phyloP scores from a whole-genome alignment of 2,113 vertebrate genomes.

The Pedetes capensis region DNA sequence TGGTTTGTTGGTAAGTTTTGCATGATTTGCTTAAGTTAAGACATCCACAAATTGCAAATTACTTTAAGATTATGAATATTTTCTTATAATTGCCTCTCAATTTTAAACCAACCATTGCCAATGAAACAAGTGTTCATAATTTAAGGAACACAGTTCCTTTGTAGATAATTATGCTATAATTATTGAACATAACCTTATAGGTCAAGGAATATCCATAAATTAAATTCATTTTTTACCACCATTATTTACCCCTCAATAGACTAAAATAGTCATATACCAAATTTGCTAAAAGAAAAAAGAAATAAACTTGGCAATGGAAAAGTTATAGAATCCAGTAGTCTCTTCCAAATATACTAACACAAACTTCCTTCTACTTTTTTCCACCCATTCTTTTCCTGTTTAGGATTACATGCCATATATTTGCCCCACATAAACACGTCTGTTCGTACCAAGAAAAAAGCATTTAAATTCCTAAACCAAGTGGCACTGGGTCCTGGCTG shows the following conservation, averaged over 20 bases:
- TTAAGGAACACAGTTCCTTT: conserved; percentile 2
- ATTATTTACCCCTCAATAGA: neutral
- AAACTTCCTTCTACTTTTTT: conserved; percentile 69
- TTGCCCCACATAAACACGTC: conserved; percentile 83
- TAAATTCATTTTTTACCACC: neutral
- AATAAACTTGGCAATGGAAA: conserved; percentile 67
- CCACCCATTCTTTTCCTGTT: conserved; percentile 72
- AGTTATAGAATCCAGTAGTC: conserved; percentile 58
- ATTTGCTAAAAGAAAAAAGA: conserved; percentile 1
- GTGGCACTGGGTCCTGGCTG: conserved; percentile 69
- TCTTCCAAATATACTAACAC: conserved; percentile 69
- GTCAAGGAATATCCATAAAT: neutral
- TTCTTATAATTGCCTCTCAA: conserved; percentile 1
- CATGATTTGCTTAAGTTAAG: neutral
- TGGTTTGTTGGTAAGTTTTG: neutral
- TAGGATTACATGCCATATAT: conserved; percentile 79
- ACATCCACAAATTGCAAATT: neutral
- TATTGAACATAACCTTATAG: neutral
- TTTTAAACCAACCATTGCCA: neutral
- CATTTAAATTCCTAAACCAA: conserved; percentile 70
- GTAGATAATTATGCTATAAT: neutral
- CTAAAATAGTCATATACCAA: conserved; percentile 22
- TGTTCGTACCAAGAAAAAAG: conserved; percentile 73
- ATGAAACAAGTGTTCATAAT: conserved; percentile 4
- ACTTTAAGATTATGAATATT: neutral